Evolutionary conservation across 2,888 invertebrate species (phyloP).

Genomic region (Platypus cylindrus): DNA sequence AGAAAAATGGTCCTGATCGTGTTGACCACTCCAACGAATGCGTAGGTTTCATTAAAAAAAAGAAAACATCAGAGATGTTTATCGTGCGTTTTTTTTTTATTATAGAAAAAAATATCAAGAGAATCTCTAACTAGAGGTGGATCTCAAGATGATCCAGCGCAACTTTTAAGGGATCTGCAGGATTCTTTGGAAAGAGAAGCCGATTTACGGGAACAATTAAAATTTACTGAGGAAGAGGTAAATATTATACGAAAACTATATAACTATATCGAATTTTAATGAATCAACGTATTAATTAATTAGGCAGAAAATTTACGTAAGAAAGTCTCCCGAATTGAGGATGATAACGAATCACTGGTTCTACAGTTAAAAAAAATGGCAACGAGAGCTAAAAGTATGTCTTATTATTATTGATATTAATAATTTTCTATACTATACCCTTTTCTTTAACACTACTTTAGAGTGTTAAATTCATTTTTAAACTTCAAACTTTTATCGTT

Average conservation of each 20-base stretch:
- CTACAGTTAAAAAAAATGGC: slow-evolving; percentile 95
- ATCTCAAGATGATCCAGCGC: slow-evolving; percentile 69
- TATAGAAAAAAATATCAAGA: slow-evolving; percentile 51
- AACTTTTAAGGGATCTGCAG: slow-evolving; percentile 73
- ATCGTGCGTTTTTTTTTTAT: no score
- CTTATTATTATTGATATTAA: no score
- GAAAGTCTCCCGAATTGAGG: slow-evolving; percentile 85
- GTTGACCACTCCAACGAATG: slow-evolving; percentile 3
- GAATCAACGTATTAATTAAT: slow-evolving; percentile 34
- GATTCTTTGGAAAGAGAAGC: slow-evolving; percentile 89
- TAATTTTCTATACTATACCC: no score
- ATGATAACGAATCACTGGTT: slow-evolving; percentile 92
- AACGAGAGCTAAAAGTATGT: slow-evolving; percentile 71
- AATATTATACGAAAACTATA: no score
- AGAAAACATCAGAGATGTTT: slow-evolving; percentile 1
- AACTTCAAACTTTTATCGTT: not conserved
- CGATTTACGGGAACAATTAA: slow-evolving; percentile 82
- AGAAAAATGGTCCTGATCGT: slow-evolving; percentile 42
- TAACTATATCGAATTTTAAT: no score
- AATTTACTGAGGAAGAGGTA: slow-evolving; percentile 85
- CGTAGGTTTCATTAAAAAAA: slow-evolving; percentile 2
- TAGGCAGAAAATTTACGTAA: slow-evolving; percentile 79
- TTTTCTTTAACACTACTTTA: no score
- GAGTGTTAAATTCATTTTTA: no score
- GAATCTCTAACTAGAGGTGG: slow-evolving; percentile 65